Evolutionary conservation across 2,797 vertebrate species (phyloP).

Genomic region (Mormyrops boulengeri): DNA sequence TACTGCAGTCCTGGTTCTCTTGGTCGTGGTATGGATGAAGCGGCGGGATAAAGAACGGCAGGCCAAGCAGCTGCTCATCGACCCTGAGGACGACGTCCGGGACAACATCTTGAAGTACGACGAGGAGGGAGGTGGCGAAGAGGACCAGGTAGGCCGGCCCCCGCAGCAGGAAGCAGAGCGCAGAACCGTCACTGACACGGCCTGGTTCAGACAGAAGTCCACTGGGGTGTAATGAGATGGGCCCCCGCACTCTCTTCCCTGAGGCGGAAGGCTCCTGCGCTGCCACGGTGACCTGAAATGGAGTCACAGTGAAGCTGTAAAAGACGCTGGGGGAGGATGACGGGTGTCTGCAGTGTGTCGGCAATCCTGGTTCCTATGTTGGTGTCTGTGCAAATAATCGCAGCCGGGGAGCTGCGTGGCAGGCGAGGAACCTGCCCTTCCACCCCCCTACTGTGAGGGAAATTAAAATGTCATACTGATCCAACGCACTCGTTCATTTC

Average conservation of each 20-base stretch:
- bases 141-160: constrained; percentile 78
- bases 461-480: constrained; percentile 9
- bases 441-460: background rate
- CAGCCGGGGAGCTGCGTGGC: background rate
- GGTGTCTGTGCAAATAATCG: background rate
- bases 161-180: background rate
- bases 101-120: constrained; percentile 98
- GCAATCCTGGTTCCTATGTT: background rate
- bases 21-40: constrained; percentile 98
- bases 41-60: constrained; percentile 89
- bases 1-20: constrained; percentile 77
- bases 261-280: background rate
- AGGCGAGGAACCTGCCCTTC: background rate
- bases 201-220: background rate
- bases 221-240: background rate
- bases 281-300: background rate
- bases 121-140: constrained; percentile 97
- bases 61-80: constrained; percentile 91
- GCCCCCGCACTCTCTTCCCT: background rate
- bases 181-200: background rate
- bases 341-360: background rate
- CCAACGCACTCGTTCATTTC: background rate
- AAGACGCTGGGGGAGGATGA: background rate
- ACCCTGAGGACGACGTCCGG: constrained; percentile 91
- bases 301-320: background rate